Conservation (phyloP, 2,888 invertebrate species). For the Vesta saturnalis region DNA sequence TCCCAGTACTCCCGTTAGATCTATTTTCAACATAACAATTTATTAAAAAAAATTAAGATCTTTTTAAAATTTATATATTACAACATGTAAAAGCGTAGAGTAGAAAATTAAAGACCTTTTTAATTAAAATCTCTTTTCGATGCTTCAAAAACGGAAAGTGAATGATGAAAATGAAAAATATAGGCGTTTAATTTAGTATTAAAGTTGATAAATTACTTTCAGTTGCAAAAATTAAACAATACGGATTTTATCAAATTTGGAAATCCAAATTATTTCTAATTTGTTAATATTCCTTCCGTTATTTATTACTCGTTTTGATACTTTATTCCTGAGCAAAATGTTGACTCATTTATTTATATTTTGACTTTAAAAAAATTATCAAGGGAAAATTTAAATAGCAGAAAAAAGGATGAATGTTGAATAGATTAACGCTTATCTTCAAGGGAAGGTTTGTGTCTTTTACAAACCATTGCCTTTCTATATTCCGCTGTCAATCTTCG, state of each 20-base stretch:
- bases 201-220: too few relatives aligned
- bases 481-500: background rate
- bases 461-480: constrained; percentile 1
- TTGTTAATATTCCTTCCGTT: background rate
- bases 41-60: background rate
- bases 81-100: background rate
- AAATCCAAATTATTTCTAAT: too few relatives aligned
- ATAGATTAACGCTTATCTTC: background rate
- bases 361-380: background rate
- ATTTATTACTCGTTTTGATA: background rate
- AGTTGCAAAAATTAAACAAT: too few relatives aligned
- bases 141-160: background rate
- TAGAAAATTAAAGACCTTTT: background rate
- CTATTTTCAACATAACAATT: background rate
- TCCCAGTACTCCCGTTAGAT: constrained; percentile 2
- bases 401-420: background rate
- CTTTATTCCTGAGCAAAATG: background rate
- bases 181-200: too few relatives aligned
- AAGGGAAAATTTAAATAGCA: background rate
- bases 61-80: background rate
- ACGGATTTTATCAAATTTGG: too few relatives aligned
- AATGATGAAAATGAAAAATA: too few relatives aligned
- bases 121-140: background rate
- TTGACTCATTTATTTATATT: background rate
- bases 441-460: background rate